phyloP scores from a whole-genome alignment of 2,797 vertebrate species.

The Hoplostethus atlanticus region DNA sequence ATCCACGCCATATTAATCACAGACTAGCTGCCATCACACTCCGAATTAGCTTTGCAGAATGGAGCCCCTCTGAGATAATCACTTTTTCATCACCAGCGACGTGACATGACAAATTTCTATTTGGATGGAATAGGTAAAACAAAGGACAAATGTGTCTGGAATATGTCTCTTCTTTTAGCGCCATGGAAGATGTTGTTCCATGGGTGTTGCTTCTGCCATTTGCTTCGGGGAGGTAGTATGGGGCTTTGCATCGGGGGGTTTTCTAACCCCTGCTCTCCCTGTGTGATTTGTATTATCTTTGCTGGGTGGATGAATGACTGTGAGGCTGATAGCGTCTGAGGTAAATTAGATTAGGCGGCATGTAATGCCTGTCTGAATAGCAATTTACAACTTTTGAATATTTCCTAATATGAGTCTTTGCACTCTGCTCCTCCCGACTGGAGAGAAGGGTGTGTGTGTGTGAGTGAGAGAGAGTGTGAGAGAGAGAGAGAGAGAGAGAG shows the following conservation, averaged over 20 bases:
- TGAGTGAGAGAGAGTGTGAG: too few relatives aligned
- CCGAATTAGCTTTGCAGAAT: slow-evolving; percentile 62
- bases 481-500: too few relatives aligned
- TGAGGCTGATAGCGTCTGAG: slow-evolving; percentile 54
- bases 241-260: slow-evolving; percentile 11
- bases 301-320: slow-evolving; percentile 50
- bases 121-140: slow-evolving; percentile 42
- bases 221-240: not conserved
- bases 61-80: slow-evolving; percentile 70
- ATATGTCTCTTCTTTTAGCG: not conserved
- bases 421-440: slow-evolving; percentile 69
- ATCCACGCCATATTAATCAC: slow-evolving; percentile 76
- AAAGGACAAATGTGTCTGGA: slow-evolving; percentile 38
- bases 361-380: slow-evolving; percentile 76
- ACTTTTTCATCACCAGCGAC: slow-evolving; percentile 68
- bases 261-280: slow-evolving; percentile 36
- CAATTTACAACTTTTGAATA: slow-evolving; percentile 74
- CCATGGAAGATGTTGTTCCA: not conserved
- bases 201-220: not conserved
- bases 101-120: slow-evolving; percentile 57
- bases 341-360: slow-evolving; percentile 76
- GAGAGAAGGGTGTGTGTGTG: slow-evolving; percentile 20
- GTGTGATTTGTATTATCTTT: slow-evolving; percentile 62
- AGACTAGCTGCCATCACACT: slow-evolving; percentile 57
- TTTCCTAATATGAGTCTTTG: slow-evolving; percentile 71